phyloP scores from a whole-genome alignment of 2,113 vertebrate genomes.

The Falco punctatus region DNA sequence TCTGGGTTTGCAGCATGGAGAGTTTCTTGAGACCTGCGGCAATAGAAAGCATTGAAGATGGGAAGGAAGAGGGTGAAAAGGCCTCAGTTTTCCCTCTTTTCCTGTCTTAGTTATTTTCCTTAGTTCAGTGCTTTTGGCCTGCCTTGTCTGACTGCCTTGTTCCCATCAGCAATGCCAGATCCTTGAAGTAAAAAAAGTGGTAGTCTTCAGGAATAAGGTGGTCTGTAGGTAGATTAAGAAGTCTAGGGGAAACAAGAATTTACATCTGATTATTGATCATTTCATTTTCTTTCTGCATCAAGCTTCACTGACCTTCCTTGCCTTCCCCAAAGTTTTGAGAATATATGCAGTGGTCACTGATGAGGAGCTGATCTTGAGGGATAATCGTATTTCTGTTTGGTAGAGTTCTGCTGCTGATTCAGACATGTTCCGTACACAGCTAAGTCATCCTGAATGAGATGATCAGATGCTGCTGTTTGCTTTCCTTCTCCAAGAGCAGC shows the following conservation, averaged over 20 bases:
- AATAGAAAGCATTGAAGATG: neutral
- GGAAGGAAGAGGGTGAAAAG: neutral
- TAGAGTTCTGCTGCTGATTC: neutral
- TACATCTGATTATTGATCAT: neutral
- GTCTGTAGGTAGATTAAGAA: neutral
- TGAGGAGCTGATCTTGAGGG: neutral
- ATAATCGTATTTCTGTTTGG: neutral
- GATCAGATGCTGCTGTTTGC: neutral
- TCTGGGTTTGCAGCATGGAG: neutral
- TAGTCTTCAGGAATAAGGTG: neutral
- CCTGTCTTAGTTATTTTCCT: neutral
- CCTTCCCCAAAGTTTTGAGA: neutral
- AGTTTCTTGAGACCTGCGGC: neutral
- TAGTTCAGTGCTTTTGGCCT: neutral
- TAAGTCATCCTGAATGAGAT: accelerated
- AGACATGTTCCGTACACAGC: accelerated
- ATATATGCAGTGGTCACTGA: neutral
- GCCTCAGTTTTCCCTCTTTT: neutral
- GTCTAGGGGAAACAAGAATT: neutral
- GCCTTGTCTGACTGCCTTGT: neutral
- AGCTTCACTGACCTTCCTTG: neutral
- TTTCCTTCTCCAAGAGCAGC: neutral
- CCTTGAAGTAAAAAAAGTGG: neutral
- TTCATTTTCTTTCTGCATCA: neutral
- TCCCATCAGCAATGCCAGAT: neutral